Conservation (phyloP, 2,797 vertebrate genomes). For the Petrocephalus schoutedeni region DNA sequence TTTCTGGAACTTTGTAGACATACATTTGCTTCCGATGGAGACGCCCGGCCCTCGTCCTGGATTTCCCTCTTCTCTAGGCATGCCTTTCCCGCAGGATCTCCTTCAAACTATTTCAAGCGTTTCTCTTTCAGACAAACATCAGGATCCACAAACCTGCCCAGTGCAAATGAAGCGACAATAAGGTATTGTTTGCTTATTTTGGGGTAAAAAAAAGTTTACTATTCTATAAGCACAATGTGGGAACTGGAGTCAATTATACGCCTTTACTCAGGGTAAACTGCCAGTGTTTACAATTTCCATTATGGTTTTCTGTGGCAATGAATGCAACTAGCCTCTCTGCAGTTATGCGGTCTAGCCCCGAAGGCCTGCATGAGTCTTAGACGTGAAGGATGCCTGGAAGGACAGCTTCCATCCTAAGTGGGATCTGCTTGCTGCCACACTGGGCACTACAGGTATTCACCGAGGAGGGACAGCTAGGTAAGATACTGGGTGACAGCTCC, state of each 20-base stretch:
- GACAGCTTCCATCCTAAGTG: background rate
- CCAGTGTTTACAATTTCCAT: background rate
- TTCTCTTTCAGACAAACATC: conserved; percentile 35
- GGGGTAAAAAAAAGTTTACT: background rate
- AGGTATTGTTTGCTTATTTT: background rate
- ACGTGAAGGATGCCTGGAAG: conserved; percentile 21
- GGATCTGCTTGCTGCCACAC: background rate
- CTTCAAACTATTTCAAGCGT: conserved; percentile 35
- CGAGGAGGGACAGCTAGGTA: no score
- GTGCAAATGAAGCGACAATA: background rate
- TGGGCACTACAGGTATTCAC: background rate
- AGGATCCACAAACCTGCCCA: conserved; percentile 43
- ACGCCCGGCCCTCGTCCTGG: background rate
- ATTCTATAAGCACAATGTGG: background rate
- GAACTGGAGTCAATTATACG: conserved; percentile 8
- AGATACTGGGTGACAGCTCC: background rate
- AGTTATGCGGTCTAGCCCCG: background rate
- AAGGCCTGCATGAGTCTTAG: background rate
- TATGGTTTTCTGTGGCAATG: conserved; percentile 11
- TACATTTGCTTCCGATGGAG: background rate
- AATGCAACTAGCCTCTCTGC: background rate
- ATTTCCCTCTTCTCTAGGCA: background rate
- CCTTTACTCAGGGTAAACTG: background rate
- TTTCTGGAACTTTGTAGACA: background rate
- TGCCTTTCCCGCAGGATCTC: background rate